Evolutionary conservation across 2,113 vertebrate genomes (phyloP).

Genomic region (Campylomormyrus tamandua): DNA sequence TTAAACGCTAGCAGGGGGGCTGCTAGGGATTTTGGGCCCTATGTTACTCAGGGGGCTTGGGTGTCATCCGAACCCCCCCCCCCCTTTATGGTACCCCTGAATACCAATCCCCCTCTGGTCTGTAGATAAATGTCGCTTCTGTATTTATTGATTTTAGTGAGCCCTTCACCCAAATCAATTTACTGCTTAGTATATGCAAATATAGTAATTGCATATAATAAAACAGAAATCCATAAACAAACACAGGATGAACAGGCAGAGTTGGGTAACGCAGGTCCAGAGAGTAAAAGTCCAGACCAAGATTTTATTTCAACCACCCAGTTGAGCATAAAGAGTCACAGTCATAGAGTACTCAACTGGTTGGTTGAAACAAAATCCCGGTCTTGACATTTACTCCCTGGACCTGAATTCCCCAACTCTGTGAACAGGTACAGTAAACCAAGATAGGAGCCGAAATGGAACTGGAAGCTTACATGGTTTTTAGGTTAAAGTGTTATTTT

Average conservation of each 20-base stretch:
- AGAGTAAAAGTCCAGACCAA: too few relatives aligned
- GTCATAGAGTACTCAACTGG: too few relatives aligned
- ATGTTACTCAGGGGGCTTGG: not conserved
- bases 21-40: not conserved
- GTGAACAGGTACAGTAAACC: not conserved
- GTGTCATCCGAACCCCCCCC: not conserved
- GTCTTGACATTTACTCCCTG: too few relatives aligned
- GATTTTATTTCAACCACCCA: too few relatives aligned
- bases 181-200: not conserved
- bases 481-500: not conserved
- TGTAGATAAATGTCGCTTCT: not conserved
- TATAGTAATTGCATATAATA: not conserved
- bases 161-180: not conserved
- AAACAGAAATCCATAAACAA: not conserved
- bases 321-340: too few relatives aligned
- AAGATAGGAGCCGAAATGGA: not conserved
- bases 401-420: too few relatives aligned
- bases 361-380: too few relatives aligned
- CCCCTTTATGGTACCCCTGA: not conserved
- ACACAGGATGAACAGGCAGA: not conserved
- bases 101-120: not conserved
- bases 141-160: not conserved
- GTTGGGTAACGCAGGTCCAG: too few relatives aligned
- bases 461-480: not conserved
- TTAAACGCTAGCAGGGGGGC: not conserved